A percentile compares a stretch with the other conserved stretches of the same genome.
Conservation (phyloP, 1,140 invertebrate species). For the Bombyx mori region DNA sequence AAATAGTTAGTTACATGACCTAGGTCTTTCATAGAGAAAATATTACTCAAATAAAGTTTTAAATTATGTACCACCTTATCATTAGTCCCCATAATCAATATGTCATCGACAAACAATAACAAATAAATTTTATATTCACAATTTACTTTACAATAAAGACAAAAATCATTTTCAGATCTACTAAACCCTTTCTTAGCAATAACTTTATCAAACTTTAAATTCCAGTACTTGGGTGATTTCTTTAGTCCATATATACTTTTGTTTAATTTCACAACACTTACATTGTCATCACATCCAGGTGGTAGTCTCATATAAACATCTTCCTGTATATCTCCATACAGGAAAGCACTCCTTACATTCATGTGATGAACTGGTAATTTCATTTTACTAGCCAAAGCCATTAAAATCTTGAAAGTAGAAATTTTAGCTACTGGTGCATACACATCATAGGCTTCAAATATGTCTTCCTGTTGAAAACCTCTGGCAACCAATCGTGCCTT, state of each 20-base stretch:
- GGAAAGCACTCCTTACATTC: too few species aligned
- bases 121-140: slow-evolving; percentile 24
- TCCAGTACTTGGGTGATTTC: slow-evolving; percentile 28
- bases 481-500: slow-evolving; percentile 28
- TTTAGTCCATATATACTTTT: slow-evolving; percentile 33
- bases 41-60: slow-evolving; percentile 29
- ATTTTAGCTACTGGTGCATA: slow-evolving; percentile 37
- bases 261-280: slow-evolving; percentile 30
- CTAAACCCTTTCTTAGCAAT: slow-evolving; percentile 23
- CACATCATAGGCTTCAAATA: slow-evolving; percentile 21
- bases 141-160: too few species aligned
- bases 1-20: slow-evolving; percentile 31
- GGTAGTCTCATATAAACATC: slow-evolving; percentile 20
- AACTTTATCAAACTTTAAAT: slow-evolving; percentile 28
- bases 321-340: slow-evolving; percentile 23
- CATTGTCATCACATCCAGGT: slow-evolving; percentile 14
- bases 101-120: slow-evolving; percentile 47
- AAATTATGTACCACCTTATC: slow-evolving; percentile 20
- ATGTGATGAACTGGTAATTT: slow-evolving; percentile 30
- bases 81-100: slow-evolving; percentile 29
- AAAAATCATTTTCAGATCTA: too few species aligned
- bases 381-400: slow-evolving; percentile 26
- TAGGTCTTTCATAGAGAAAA: slow-evolving; percentile 51
- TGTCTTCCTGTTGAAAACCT: slow-evolving; percentile 29
- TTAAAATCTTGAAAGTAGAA: slow-evolving; percentile 27